Evolutionary conservation across 2,888 invertebrate species (phyloP).

Genomic region (Thereva unica): DNA sequence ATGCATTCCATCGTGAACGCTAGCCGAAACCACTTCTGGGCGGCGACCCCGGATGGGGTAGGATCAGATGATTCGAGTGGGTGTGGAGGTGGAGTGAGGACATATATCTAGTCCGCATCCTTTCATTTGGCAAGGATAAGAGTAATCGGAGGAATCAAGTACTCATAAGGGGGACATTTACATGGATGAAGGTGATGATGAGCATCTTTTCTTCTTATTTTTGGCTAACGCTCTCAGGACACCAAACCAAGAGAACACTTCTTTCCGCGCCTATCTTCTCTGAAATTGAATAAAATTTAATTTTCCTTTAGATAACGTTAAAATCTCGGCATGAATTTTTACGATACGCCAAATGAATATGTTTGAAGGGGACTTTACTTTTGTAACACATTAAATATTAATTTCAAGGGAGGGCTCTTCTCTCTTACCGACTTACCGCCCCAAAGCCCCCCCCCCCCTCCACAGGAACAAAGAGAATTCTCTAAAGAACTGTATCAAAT

Average conservation of each 20-base stretch:
- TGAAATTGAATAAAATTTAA: too few relatives aligned
- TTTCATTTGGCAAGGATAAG: conserved; percentile 26
- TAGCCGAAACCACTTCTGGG: conserved; percentile 8
- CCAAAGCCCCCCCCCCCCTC: too few relatives aligned
- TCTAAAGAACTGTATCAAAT: too few relatives aligned
- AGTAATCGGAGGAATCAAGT: conserved; percentile 31
- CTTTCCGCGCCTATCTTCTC: too few relatives aligned
- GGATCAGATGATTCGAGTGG: too few relatives aligned
- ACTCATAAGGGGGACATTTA: conserved; percentile 27
- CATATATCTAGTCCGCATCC: too few relatives aligned
- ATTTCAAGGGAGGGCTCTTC: background rate
- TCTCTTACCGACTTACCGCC: too few relatives aligned
- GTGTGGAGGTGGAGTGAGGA: too few relatives aligned
- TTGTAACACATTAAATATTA: background rate
- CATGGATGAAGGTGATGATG: conserved; percentile 19
- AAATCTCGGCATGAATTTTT: conserved; percentile 8
- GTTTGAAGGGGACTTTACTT: conserved; percentile 2
- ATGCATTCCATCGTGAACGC: conserved; percentile 15
- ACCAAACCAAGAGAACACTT: too few relatives aligned
- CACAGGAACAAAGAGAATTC: too few relatives aligned
- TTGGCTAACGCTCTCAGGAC: background rate
- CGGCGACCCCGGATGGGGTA: too few relatives aligned
- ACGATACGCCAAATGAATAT: background rate
- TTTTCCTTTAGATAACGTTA: too few relatives aligned
- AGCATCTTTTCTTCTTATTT: conserved; percentile 14